phyloP scores from a whole-genome alignment of 1,140 invertebrate species.

The Aphelenchoides besseyi region DNA sequence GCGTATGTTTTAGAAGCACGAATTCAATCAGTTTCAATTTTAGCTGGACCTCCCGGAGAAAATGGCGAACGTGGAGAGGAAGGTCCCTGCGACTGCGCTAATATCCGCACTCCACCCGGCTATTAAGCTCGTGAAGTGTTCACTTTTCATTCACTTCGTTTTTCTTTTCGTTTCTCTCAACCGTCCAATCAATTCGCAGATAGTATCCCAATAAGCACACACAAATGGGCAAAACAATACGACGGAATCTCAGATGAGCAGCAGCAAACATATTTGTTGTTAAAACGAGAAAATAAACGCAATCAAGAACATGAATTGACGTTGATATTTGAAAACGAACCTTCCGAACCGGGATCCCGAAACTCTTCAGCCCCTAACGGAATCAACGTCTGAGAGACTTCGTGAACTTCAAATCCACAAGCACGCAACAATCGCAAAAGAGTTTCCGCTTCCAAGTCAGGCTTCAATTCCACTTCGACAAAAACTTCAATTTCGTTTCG shows the following conservation, averaged over 20 bases:
- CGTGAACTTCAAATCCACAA: conserved; percentile 50
- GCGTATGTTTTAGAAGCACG: not conserved
- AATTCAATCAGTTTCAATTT: not conserved
- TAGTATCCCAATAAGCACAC: conserved; percentile 12
- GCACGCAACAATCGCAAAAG: conserved; percentile 43
- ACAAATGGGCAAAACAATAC: conserved; percentile 17
- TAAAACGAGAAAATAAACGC: too few species aligned
- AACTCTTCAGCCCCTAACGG: conserved; percentile 50
- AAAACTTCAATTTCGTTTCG: conserved; percentile 51
- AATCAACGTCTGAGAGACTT: conserved; percentile 51
- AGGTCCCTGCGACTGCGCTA: conserved; percentile 48
- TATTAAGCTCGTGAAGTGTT: conserved; percentile 38
- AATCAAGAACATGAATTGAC: too few species aligned
- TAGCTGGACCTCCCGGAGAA: conserved; percentile 35
- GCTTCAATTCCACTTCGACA: conserved; percentile 52
- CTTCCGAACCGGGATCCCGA: conserved; percentile 55
- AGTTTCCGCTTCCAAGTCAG: conserved; percentile 23
- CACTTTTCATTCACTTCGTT: conserved; percentile 10
- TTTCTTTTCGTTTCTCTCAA: conserved; percentile 21
- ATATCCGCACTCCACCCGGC: conserved; percentile 48
- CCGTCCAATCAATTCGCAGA: not conserved
- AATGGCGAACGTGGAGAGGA: conserved; percentile 40
- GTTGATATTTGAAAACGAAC: conserved; percentile 33
- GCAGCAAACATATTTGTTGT: too few species aligned
- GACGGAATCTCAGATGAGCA: too few species aligned